These are phyloP conservation scores for Amazona vittata DNA, from an alignment of 2,113 vertebrate species.

Conservation along the genomic window DNA sequence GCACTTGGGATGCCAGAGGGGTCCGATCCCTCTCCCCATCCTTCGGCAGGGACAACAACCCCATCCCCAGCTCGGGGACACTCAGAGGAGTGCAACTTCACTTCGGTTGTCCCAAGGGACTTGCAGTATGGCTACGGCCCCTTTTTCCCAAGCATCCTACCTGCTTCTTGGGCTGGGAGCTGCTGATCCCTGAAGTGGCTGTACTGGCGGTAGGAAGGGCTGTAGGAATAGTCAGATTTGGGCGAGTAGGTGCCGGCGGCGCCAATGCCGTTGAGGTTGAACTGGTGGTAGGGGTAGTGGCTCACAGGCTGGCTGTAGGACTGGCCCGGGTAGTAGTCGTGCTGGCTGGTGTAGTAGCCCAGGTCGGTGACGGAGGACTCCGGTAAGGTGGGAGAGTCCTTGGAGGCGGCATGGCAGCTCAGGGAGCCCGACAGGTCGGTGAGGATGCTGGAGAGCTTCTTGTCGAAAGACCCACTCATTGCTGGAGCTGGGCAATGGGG, in stretches of 20 bases:
- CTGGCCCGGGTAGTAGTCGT: constrained; percentile 95
- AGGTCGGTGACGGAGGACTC: constrained; percentile 95
- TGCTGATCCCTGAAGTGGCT: constrained; percentile 92
- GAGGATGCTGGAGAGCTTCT: constrained; percentile 93
- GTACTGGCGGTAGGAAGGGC: constrained; percentile 90
- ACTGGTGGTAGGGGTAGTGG: constrained; percentile 91
- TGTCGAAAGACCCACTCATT: constrained; percentile 95
- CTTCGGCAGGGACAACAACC: not conserved
- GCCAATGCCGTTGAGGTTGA: constrained; percentile 90
- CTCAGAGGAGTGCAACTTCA: not conserved
- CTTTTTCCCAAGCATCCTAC: constrained; percentile 63
- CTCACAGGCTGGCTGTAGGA: constrained; percentile 89
- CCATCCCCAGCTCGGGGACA: not conserved
- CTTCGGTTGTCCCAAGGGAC: accelerated
- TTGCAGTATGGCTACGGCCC: accelerated
- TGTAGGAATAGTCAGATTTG: constrained; percentile 93
- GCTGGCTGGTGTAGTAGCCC: constrained; percentile 94
- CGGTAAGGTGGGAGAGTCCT: constrained; percentile 95
- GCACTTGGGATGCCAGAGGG: not conserved
- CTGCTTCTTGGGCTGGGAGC: constrained; percentile 87
- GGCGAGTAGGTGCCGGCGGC: constrained; percentile 86
- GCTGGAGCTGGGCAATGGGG: not conserved
- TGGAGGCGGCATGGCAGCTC: constrained; percentile 92
- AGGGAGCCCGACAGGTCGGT: constrained; percentile 93
- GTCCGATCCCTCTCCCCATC: not conserved